Conservation (phyloP, 2,113 vertebrate species). For the Aphyosemion australe region DNA sequence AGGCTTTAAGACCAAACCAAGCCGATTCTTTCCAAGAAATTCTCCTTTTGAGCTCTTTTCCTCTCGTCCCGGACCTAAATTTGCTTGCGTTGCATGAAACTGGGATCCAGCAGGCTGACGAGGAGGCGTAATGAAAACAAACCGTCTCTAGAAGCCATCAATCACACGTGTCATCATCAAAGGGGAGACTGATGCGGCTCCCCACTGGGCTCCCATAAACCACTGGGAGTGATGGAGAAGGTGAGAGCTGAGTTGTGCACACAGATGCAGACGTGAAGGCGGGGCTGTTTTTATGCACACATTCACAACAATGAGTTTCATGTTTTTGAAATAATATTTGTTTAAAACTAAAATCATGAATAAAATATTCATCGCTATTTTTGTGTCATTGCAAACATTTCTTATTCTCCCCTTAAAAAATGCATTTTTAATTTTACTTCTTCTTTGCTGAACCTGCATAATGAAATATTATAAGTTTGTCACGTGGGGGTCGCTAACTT, state of each 20-base stretch:
- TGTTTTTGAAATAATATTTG: neutral
- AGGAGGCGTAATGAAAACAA: slow-evolving; percentile 76
- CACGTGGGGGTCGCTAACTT: too few species aligned
- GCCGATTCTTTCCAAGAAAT: slow-evolving; percentile 62
- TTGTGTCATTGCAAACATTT: too few species aligned
- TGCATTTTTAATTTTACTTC: neutral
- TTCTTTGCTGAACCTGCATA: too few species aligned
- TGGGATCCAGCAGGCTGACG: slow-evolving; percentile 57
- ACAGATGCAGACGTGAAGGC: slow-evolving; percentile 32
- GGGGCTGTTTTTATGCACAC: neutral
- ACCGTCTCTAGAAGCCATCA: slow-evolving; percentile 59
- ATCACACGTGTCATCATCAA: slow-evolving; percentile 73
- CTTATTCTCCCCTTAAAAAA: too few species aligned
- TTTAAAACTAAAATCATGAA: neutral
- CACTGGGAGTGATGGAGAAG: slow-evolving; percentile 71
- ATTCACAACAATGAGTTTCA: neutral
- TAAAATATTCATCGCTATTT: neutral
- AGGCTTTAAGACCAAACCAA: slow-evolving; percentile 49
- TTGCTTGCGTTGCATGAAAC: slow-evolving; percentile 67
- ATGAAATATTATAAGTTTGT: too few species aligned
- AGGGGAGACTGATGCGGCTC: slow-evolving; percentile 66
- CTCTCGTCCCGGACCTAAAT: slow-evolving; percentile 63
- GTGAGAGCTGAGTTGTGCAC: slow-evolving; percentile 67
- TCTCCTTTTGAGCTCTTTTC: too few species aligned
- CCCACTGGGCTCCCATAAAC: slow-evolving; percentile 68